phyloP scores from a whole-genome alignment of 2,888 invertebrate genomes.

The Trichogramma evanescens region DNA sequence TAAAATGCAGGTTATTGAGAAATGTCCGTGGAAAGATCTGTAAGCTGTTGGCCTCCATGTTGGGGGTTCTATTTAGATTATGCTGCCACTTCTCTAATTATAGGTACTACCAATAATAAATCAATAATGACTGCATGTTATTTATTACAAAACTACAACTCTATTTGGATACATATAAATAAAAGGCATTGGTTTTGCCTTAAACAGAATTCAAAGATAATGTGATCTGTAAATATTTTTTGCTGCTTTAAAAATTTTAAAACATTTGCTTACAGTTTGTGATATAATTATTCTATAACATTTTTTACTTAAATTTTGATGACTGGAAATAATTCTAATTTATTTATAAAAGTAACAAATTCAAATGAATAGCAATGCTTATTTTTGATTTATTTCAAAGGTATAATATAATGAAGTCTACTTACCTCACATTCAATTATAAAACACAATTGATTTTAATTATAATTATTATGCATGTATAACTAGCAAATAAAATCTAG shows the following conservation, averaged over 20 bases:
- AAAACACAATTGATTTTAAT: background rate
- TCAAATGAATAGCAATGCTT: too few relatives aligned
- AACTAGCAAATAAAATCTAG: background rate
- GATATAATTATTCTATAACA: too few relatives aligned
- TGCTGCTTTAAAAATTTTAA: background rate
- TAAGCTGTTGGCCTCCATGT: constrained; percentile 63
- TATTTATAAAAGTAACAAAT: too few relatives aligned
- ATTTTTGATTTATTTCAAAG: too few relatives aligned
- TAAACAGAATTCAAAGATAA: constrained; percentile 13
- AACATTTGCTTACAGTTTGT: too few relatives aligned
- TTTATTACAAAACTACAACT: constrained; percentile 21
- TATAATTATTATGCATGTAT: background rate
- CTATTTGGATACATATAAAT: constrained; percentile 11
- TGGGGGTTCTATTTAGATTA: constrained; percentile 64
- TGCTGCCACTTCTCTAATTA: constrained; percentile 62
- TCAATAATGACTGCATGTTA: constrained; percentile 35
- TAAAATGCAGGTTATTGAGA: constrained; percentile 55
- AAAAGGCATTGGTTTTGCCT: constrained; percentile 19
- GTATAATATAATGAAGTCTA: too few relatives aligned
- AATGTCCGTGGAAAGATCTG: constrained; percentile 62
- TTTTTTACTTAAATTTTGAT: too few relatives aligned
- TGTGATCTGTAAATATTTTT: constrained; percentile 14
- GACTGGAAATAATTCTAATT: too few relatives aligned
- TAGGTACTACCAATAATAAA: constrained; percentile 53
- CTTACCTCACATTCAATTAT: background rate